Percentiles rank a stretch among this genome's conserved stretches.
These are phyloP conservation scores for Euura lappo DNA, from an alignment of 1,140 invertebrate genomes.

Conservation along the genomic window DNA sequence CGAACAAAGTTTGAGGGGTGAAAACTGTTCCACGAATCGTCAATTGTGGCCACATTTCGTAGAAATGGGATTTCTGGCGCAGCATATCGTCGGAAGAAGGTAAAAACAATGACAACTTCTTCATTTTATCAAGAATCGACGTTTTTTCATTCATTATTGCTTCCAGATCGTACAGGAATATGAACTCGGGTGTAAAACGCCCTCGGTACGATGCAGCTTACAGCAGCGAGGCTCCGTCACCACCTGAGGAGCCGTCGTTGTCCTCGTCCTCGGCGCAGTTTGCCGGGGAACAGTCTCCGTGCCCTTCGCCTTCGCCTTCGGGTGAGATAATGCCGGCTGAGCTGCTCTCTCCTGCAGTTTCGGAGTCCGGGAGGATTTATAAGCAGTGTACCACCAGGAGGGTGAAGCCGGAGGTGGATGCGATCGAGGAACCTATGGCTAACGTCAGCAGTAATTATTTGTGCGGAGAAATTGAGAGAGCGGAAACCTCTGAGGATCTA, in stretches of 20 bases:
- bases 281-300: neutral
- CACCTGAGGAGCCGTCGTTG: neutral
- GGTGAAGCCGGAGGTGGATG: neutral
- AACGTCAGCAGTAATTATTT: neutral
- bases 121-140: neutral
- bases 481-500: neutral
- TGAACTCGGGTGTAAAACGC: neutral
- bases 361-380: neutral
- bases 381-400: neutral
- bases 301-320: neutral
- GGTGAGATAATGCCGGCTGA: neutral
- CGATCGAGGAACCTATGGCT: neutral
- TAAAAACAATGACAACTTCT: neutral
- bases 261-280: neutral
- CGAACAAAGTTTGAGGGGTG: neutral
- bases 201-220: neutral
- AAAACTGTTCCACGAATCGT: neutral
- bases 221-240: neutral
- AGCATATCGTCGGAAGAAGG: conserved; percentile 2
- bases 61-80: conserved; percentile 1
- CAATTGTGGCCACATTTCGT: neutral
- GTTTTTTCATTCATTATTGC: neutral
- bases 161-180: neutral
- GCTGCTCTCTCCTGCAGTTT: neutral
- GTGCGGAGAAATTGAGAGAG: neutral